Evolutionary conservation across 2,888 invertebrate genomes (phyloP).

Genomic region (Cephus pygmeus): DNA sequence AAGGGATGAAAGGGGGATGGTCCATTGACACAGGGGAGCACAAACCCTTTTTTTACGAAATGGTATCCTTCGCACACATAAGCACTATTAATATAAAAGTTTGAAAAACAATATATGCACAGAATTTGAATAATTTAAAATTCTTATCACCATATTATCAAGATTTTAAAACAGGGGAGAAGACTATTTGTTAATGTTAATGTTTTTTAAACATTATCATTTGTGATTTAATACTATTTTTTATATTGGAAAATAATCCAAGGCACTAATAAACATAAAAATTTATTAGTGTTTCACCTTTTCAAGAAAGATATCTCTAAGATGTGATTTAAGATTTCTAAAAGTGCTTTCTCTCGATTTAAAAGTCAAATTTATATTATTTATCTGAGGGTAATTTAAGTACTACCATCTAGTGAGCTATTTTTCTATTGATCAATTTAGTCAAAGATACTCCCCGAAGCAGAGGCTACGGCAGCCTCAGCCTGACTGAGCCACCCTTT

Average conservation of each 20-base stretch:
- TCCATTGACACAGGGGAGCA: conserved; percentile 2
- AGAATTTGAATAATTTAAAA: background rate
- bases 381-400: background rate
- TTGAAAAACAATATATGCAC: background rate
- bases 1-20: conserved; percentile 13
- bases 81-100: background rate
- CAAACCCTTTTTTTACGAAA: background rate
- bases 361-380: background rate
- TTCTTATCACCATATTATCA: background rate
- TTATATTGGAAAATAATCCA: background rate
- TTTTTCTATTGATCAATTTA: background rate
- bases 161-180: background rate
- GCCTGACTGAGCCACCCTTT: conserved; percentile 41
- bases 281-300: background rate
- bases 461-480: conserved; percentile 23
- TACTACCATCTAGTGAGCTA: background rate
- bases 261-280: background rate
- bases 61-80: background rate
- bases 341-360: background rate
- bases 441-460: conserved; percentile 13
- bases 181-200: background rate
- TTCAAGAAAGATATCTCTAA: background rate
- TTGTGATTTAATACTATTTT: background rate
- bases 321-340: background rate
- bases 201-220: background rate